phyloP scores from a whole-genome alignment of 2,113 vertebrate species.

The Canis aureus region DNA sequence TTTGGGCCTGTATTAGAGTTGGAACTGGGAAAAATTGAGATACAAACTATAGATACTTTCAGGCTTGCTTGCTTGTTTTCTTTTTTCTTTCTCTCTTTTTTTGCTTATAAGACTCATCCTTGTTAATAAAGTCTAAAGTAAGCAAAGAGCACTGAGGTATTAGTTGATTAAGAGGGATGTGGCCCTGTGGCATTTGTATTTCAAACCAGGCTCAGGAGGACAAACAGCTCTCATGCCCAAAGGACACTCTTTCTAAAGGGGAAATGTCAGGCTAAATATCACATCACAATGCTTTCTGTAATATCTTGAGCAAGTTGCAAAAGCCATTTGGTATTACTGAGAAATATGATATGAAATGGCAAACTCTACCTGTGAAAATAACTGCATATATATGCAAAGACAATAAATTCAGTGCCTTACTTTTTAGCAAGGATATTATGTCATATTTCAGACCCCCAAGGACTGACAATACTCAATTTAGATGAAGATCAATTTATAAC shows the following conservation, averaged over 20 bases:
- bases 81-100: not conserved
- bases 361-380: conserved; percentile 13
- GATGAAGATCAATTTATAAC: not conserved
- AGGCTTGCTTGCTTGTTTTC: not conserved
- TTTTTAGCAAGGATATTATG: not conserved
- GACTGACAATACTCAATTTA: conserved; percentile 19
- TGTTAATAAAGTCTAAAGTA: not conserved
- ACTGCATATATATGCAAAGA: not conserved
- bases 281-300: conserved; percentile 21
- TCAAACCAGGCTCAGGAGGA: conserved; percentile 38
- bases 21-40: not conserved
- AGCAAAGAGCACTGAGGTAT: not conserved
- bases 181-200: conserved; percentile 33
- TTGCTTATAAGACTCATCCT: not conserved
- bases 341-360: conserved; percentile 4
- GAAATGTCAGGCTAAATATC: conserved; percentile 47
- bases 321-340: conserved; percentile 29
- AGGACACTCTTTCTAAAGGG: conserved; percentile 26
- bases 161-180: not conserved
- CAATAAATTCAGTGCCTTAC: not conserved
- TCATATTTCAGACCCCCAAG: not conserved
- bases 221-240: conserved; percentile 46
- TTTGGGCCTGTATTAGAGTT: not conserved
- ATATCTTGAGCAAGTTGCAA: not conserved
- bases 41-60: not conserved